Evolutionary conservation across 2,888 invertebrate genomes (phyloP).

Genomic region (Patella depressa): DNA sequence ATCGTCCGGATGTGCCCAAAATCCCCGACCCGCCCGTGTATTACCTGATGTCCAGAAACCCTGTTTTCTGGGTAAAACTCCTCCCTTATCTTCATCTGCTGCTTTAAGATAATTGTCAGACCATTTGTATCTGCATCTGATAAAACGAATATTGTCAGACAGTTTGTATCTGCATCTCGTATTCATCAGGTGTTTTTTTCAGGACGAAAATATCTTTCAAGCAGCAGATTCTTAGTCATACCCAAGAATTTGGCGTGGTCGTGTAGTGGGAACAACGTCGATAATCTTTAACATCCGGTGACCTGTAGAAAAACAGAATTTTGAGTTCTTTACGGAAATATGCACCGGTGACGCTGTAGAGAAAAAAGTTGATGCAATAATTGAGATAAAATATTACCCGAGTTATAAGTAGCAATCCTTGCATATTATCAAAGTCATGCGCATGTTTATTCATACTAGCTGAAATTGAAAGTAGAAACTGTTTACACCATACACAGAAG

Average conservation of each 20-base stretch:
- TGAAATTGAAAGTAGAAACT: conserved; percentile 36
- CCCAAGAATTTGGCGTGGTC: conserved; percentile 53
- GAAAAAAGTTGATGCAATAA: conserved; percentile 65
- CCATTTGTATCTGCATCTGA: no score
- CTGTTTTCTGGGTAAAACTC: no score
- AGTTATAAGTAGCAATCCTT: conserved; percentile 50
- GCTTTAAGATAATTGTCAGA: no score
- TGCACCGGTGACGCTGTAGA: conserved; percentile 64
- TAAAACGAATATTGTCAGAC: no score
- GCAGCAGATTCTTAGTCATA: conserved; percentile 24
- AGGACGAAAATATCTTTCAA: not conserved
- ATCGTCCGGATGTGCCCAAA: no score
- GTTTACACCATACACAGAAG: conserved; percentile 63
- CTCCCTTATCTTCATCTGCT: no score
- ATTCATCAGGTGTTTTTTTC: not conserved
- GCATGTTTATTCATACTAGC: conserved; percentile 27
- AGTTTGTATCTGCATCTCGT: not conserved
- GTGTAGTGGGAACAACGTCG: conserved; percentile 26
- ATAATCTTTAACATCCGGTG: conserved; percentile 19
- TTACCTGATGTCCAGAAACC: no score
- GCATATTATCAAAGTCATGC: conserved; percentile 38
- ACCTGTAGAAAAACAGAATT: conserved; percentile 50
- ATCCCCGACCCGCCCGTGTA: no score
- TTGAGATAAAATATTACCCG: conserved; percentile 62
- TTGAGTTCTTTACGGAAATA: conserved; percentile 62